These are phyloP conservation scores for Athene noctua DNA, from an alignment of 2,113 vertebrate species.

Conservation along the genomic window DNA sequence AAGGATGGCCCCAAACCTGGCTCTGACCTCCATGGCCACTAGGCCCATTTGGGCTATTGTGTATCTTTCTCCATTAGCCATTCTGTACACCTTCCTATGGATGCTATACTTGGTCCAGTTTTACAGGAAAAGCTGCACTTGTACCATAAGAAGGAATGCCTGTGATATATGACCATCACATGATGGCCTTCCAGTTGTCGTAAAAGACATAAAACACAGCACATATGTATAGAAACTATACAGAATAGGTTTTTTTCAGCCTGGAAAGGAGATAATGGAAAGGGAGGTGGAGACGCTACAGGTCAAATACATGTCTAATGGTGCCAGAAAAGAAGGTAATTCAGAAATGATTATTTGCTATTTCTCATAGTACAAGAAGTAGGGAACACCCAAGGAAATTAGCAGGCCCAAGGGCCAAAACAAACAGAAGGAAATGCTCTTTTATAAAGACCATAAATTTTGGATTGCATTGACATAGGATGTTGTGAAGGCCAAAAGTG, in stretches of 20 bases:
- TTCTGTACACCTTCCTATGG: not conserved
- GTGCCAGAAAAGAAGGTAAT: not conserved
- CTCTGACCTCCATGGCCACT: not conserved
- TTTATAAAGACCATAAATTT: not conserved
- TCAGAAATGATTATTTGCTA: not conserved
- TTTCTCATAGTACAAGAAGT: not conserved
- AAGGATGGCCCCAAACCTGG: not conserved
- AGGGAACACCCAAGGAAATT: not conserved
- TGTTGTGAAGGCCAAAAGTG: not conserved
- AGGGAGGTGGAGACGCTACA: not conserved
- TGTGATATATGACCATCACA: not conserved
- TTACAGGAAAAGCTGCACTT: not conserved
- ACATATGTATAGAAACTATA: not conserved
- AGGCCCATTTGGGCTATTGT: not conserved
- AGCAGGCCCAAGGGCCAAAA: not conserved
- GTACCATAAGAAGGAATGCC: not conserved
- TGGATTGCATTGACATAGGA: not conserved
- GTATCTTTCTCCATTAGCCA: not conserved
- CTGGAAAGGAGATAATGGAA: not conserved
- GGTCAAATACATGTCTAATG: not conserved
- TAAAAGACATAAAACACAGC: not conserved
- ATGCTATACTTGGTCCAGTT: not conserved
- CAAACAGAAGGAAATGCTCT: not conserved
- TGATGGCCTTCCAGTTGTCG: not conserved
- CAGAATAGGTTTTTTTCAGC: not conserved